phyloP scores from a whole-genome alignment of 2,113 vertebrate genomes.

The Xenus cinereus region DNA sequence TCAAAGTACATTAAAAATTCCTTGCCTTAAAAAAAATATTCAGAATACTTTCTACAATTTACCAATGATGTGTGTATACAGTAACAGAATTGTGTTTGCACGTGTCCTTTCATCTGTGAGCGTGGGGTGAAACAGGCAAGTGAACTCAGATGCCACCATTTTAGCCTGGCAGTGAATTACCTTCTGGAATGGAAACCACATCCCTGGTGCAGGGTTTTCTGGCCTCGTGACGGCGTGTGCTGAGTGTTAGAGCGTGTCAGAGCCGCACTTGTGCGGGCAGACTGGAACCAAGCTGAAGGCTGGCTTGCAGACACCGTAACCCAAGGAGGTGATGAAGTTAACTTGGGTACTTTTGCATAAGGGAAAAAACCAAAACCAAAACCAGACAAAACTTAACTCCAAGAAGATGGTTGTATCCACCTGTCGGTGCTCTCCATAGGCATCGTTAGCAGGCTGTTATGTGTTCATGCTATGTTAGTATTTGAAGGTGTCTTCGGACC shows the following conservation, averaged over 20 bases:
- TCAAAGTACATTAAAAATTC: not conserved
- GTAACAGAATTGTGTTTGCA: not conserved
- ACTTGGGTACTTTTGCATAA: not conserved
- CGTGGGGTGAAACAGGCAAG: not conserved
- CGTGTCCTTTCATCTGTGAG: not conserved
- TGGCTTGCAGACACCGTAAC: not conserved
- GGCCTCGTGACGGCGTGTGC: accelerated
- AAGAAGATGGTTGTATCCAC: not conserved
- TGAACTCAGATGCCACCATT: not conserved
- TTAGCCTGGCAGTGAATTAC: not conserved
- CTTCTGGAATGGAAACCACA: not conserved
- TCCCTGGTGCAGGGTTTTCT: not conserved
- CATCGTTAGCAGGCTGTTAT: not conserved
- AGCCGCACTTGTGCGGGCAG: not conserved
- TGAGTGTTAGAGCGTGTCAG: not conserved
- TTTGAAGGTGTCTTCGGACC: not conserved
- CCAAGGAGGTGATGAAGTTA: not conserved
- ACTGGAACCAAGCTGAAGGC: not conserved
- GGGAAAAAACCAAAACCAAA: too few relatives aligned
- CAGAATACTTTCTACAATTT: not conserved
- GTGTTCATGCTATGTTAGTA: not conserved
- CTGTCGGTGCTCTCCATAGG: not conserved
- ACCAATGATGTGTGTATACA: not conserved
- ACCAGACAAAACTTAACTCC: not conserved
- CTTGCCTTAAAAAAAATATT: not conserved